Conservation (phyloP, 2,888 invertebrate species). For the Sesamia inferens region DNA sequence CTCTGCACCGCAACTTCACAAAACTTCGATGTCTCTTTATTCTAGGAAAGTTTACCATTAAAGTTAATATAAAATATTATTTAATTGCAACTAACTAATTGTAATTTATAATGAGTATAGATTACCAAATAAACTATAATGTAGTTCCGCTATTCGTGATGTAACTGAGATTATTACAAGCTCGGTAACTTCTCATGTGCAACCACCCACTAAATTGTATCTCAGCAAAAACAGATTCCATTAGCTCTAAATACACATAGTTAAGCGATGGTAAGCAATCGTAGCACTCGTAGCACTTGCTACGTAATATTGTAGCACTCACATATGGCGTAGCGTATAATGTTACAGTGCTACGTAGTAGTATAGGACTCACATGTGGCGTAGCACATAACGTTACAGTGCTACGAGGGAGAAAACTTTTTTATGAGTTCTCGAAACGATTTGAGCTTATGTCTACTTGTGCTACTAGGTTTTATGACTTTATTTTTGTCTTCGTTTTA, state of each 20-base stretch:
- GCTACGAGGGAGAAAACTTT: conserved; percentile 42
- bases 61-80: too few species aligned
- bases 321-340: conserved; percentile 36
- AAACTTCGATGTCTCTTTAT: not conserved
- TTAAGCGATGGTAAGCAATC: conserved; percentile 15
- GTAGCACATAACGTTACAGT: conserved; percentile 39
- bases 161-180: not conserved
- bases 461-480: conserved; percentile 4
- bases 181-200: not conserved
- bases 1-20: not conserved
- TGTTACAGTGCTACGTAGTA: conserved; percentile 44
- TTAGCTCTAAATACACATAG: conserved; percentile 4
- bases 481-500: not conserved
- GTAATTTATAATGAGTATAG: not conserved
- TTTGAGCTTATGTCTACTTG: conserved; percentile 27
- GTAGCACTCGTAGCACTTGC: conserved; percentile 36
- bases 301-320: conserved; percentile 42
- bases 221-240: conserved; percentile 7
- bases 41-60: not conserved
- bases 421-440: conserved; percentile 30
- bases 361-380: conserved; percentile 37
- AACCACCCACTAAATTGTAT: not conserved
- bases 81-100: not conserved
- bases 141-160: not conserved
- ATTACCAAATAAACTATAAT: not conserved